Conservation (phyloP, 1,140 invertebrate genomes). For the Luehdorfia chinensis region DNA sequence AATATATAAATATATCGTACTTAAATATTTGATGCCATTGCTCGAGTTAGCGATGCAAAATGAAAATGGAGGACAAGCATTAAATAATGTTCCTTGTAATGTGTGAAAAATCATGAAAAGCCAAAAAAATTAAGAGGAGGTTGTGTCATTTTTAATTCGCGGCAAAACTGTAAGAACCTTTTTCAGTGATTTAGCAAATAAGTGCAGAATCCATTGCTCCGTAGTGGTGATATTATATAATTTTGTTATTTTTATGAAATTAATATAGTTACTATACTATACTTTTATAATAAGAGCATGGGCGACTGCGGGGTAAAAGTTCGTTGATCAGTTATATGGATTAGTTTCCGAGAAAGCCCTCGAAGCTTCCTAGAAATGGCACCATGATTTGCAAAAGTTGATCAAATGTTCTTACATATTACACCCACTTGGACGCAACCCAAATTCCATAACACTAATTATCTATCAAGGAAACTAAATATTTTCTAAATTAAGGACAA, state of each 20-base stretch:
- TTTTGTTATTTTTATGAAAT: too few species aligned
- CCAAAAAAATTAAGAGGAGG: conserved; percentile 45
- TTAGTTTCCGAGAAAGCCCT: conserved; percentile 18
- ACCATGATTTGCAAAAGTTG: conserved; percentile 42
- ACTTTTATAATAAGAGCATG: neutral
- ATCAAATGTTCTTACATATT: conserved; percentile 48
- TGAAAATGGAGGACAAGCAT: conserved; percentile 26
- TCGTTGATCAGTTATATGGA: conserved; percentile 18
- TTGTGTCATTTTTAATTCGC: conserved; percentile 37
- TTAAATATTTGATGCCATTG: conserved; percentile 11
- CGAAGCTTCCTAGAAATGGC: conserved; percentile 37
- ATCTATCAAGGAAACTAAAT: conserved; percentile 5
- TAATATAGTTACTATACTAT: too few species aligned
- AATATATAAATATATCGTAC: neutral
- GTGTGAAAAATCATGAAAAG: conserved; percentile 51
- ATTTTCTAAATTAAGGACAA: conserved; percentile 6
- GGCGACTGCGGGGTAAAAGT: neutral
- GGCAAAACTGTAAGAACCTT: conserved; percentile 23
- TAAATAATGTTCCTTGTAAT: conserved; percentile 67
- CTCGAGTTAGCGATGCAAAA: conserved; percentile 16
- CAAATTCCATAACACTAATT: conserved; percentile 34
- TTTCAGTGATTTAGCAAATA: too few species aligned
- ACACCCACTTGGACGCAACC: conserved; percentile 67
- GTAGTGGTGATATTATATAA: too few species aligned
- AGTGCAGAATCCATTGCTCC: too few species aligned